Base-by-base conservation (phyloP, 2,888 invertebrate species). In the Cabera pusaria region DNA sequence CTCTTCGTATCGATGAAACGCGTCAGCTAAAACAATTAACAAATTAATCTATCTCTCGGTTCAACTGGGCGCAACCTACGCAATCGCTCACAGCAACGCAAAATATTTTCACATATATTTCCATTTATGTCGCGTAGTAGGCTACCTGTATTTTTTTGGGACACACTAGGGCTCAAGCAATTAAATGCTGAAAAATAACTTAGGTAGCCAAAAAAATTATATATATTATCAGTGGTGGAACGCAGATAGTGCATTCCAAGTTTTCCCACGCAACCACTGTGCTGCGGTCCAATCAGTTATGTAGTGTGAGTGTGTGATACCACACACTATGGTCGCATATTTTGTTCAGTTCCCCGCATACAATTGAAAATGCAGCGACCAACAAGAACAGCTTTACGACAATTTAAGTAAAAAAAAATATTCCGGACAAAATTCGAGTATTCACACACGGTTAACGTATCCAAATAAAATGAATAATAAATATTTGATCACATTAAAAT, bases 21-120 rank as follows among this genome's bases (percentile, higher is more conserved):
- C 59, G 58, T 60, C 66, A 59, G 44, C 51, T 48, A 55, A 49
- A 63, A 66, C 67, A 72, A 67, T 70, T 68, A 71, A 64, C 64
- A 64, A 69, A 65, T 69, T 61, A 43, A 47, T 43, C 17, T 19
- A 21, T 41, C 8, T 27, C 59, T 64, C 46, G 47, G 49, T 50
- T 36, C 22, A 37, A 36, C 23, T n/a, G 16, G 1, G 14, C 16
- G 12, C 31, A 29, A 36, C 31, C 7, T 0, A 10, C 16, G 12
- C 31, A 29, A 36, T 35, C 7, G 6, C 11, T 24, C 20, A 17
- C 16, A 11, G 6, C 12, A 7, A 27, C 17, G 11, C 19, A 16
- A 23, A 26, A 33, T 6, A 20, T 22, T 16, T 20, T 11, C 28
- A 5, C 25, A 31, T 24, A 20, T 28, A 29, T 31, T 21, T 6